phyloP scores from a whole-genome alignment of 2,888 invertebrate species.

The Villa cingulata region DNA sequence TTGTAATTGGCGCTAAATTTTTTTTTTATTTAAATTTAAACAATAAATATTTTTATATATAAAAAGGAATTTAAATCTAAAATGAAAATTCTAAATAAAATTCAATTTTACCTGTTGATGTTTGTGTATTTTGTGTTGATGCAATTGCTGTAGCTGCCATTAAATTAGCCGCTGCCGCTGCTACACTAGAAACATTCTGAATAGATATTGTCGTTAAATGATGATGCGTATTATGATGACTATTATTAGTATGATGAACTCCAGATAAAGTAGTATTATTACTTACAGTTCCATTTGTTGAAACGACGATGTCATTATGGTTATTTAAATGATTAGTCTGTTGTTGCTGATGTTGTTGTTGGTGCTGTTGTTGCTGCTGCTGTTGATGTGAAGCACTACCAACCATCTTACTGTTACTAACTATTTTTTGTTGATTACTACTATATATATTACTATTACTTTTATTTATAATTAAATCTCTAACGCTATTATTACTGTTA shows the following conservation, averaged over 20 bases:
- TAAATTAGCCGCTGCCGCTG: conserved; percentile 10
- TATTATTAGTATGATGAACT: conserved; percentile 7
- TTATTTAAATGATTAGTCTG: background rate
- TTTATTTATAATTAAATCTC: conserved; percentile 7
- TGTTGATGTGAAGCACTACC: conserved; percentile 8
- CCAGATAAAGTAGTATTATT: conserved; percentile 4
- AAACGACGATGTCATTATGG: background rate
- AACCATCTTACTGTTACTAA: conserved; percentile 10
- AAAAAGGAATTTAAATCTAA: background rate
- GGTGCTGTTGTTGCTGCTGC: conserved; percentile 7
- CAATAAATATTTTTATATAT: background rate
- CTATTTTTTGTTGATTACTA: conserved; percentile 6
- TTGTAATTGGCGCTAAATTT: background rate
- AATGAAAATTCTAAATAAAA: background rate
- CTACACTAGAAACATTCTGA: conserved; percentile 8
- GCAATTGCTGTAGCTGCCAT: conserved; percentile 10
- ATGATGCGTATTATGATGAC: conserved; percentile 2
- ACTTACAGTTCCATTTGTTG: conserved; percentile 2
- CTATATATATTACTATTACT: conserved; percentile 10
- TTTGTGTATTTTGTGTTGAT: conserved; percentile 9
- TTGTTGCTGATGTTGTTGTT: conserved; percentile 7
- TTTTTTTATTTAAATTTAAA: background rate
- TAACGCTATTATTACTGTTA: conserved; percentile 4
- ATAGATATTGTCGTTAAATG: conserved; percentile 1
- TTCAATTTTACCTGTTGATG: conserved; percentile 1